phyloP scores from a whole-genome alignment of 2,113 vertebrate species.

The Heterotilapia buettikoferi region DNA sequence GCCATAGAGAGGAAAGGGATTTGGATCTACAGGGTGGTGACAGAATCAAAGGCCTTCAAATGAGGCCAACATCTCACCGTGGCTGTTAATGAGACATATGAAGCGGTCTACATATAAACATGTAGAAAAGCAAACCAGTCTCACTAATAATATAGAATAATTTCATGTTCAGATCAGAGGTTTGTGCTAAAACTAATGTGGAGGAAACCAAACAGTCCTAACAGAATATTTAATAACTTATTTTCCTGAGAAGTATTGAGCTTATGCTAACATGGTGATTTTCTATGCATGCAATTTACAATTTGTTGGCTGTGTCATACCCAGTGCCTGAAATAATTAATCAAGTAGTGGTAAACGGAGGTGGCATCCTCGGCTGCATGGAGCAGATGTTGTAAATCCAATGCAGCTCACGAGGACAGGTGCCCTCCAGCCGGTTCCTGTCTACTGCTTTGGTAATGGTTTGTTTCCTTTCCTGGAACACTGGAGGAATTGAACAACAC shows the following conservation, averaged over 20 bases:
- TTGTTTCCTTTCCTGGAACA: constrained; percentile 58
- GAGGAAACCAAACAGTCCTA: neutral
- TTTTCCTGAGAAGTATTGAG: neutral
- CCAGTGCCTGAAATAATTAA: constrained; percentile 43
- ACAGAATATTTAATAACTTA: neutral
- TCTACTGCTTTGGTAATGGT: constrained; percentile 66
- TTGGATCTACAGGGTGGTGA: constrained; percentile 32
- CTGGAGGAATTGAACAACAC: constrained; percentile 33
- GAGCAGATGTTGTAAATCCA: constrained; percentile 70
- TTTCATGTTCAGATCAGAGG: neutral
- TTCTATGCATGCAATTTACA: neutral
- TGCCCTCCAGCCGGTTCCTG: constrained; percentile 69
- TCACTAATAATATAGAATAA: neutral
- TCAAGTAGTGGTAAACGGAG: constrained; percentile 30
- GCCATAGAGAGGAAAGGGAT: constrained; percentile 32
- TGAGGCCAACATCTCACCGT: neutral
- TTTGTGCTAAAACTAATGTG: neutral
- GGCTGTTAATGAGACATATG: constrained; percentile 1
- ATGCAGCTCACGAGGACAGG: constrained; percentile 53
- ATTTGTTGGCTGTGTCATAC: constrained; percentile 17
- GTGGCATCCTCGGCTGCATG: constrained; percentile 46
- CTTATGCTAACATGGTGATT: neutral
- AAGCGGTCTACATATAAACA: neutral
- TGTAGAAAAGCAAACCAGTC: neutral
- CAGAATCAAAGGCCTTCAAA: constrained; percentile 41